A percentile compares a stretch with the other conserved stretches of the same genome.
Evolutionary conservation across 2,113 vertebrate genomes (phyloP).

Genomic region (Leucosticte australis): DNA sequence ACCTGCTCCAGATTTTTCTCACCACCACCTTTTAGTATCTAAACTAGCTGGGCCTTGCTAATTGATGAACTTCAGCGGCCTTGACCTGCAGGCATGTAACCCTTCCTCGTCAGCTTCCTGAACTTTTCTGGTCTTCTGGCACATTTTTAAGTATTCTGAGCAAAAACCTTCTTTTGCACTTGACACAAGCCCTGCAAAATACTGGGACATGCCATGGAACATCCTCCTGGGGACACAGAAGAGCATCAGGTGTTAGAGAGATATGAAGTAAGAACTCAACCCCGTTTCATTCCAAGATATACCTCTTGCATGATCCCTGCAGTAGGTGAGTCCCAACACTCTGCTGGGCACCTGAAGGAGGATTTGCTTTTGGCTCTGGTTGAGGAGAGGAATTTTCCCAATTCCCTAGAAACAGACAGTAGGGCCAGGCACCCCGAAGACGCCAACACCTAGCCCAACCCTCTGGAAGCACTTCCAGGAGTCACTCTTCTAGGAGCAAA

Average conservation of each 20-base stretch:
- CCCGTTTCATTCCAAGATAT: fast-evolving
- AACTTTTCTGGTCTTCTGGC: background rate
- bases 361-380: background rate
- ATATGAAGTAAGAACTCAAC: background rate
- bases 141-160: background rate
- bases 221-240: fast-evolving
- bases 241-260: background rate
- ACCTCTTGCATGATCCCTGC: fast-evolving
- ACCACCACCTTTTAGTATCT: background rate
- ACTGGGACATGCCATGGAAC: fast-evolving
- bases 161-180: background rate
- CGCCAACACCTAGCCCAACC: fast-evolving
- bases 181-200: fast-evolving
- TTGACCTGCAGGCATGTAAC: fast-evolving
- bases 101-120: background rate
- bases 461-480: background rate
- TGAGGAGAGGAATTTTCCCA: background rate
- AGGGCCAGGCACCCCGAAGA: background rate
- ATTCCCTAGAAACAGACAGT: fast-evolving
- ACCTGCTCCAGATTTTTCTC: too few species aligned
- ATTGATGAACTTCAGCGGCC: background rate
- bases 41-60: background rate
- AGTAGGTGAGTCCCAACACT: fast-evolving
- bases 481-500: fast-evolving
- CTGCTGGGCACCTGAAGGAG: fast-evolving